A percentile compares a stretch with the other conserved stretches of the same genome.
Conservation (phyloP, 92 coral and sea anemone genomes). For the Zoanthus gigantus region DNA sequence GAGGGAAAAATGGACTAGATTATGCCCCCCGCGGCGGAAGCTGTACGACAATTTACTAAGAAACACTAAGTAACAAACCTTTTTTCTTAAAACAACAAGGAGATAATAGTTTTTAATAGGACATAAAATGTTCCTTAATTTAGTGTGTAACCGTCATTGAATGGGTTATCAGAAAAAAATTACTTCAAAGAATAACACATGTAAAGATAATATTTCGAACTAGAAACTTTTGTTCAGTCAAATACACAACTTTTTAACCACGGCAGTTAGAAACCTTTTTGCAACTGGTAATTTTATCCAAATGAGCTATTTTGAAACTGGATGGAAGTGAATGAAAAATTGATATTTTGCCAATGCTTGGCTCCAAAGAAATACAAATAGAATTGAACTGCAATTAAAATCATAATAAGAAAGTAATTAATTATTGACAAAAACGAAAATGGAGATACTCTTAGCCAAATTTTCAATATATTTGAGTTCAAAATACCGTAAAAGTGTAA, state of each 20-base stretch:
- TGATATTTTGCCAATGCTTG: background rate
- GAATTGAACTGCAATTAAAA: background rate
- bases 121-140: background rate
- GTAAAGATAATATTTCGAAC: no score
- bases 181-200: no score
- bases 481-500: background rate
- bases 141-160: background rate
- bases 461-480: background rate
- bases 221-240: background rate
- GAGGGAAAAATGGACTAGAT: conserved; percentile 15
- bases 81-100: background rate
- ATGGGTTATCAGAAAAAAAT: background rate
- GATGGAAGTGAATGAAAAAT: background rate
- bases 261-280: background rate
- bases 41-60: background rate
- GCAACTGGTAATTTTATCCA: conserved; percentile 14
- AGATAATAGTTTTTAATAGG: conserved; percentile 4
- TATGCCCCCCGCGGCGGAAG: background rate
- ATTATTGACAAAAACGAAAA: background rate
- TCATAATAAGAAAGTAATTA: conserved; percentile 1
- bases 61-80: background rate
- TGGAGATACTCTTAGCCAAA: background rate
- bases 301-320: background rate
- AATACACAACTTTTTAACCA: background rate
- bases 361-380: background rate